Conservation (phyloP, 2,888 invertebrate genomes). For the Zygogramma bicolorata region DNA sequence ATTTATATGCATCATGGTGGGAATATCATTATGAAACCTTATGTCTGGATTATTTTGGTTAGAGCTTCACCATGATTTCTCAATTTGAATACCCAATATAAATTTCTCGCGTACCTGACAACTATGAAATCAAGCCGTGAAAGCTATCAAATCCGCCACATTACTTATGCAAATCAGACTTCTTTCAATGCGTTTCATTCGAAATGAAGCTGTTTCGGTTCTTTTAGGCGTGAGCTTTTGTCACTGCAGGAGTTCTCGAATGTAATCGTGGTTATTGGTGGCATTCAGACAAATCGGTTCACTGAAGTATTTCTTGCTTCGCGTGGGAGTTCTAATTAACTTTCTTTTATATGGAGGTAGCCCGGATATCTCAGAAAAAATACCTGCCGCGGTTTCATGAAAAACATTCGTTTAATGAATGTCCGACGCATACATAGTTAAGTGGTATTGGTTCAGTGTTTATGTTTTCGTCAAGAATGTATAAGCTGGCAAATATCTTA, state of each 20-base stretch:
- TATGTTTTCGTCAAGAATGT: too few relatives aligned
- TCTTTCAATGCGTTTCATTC: slow-evolving; percentile 20
- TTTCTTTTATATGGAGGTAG: neutral
- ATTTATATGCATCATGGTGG: too few relatives aligned
- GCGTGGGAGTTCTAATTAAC: neutral
- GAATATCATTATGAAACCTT: neutral
- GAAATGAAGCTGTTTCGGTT: slow-evolving; percentile 31
- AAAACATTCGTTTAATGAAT: too few relatives aligned
- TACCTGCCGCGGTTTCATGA: neutral
- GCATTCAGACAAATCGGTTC: neutral
- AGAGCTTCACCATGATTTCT: neutral
- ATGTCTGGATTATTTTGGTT: neutral
- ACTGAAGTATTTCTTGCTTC: neutral
- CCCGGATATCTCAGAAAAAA: too few relatives aligned
- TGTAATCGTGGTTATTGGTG: neutral
- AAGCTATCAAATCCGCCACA: slow-evolving; percentile 17
- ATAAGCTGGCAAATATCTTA: too few relatives aligned
- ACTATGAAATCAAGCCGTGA: slow-evolving; percentile 5
- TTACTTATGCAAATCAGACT: slow-evolving; percentile 32
- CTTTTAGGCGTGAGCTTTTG: slow-evolving; percentile 19
- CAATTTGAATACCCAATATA: neutral
- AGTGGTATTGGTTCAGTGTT: too few relatives aligned
- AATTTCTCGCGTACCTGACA: neutral
- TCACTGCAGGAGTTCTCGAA: slow-evolving; percentile 20
- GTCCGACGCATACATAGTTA: too few relatives aligned